A percentile compares a stretch with the other conserved stretches of the same genome.
These are phyloP conservation scores for Drosophila macrospina DNA, from an alignment of 2,888 invertebrate species.

Conservation along the genomic window DNA sequence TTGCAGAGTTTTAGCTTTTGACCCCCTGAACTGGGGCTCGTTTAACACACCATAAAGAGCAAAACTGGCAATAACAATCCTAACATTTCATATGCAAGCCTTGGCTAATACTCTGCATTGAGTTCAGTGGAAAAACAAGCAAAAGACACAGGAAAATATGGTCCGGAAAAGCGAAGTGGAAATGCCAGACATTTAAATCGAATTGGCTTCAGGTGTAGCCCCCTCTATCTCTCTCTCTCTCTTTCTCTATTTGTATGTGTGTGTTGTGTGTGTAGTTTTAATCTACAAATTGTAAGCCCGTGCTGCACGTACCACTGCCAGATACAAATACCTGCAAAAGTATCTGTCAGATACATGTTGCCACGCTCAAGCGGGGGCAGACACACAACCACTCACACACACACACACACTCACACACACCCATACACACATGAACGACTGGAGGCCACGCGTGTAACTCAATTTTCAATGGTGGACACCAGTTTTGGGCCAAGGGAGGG, in stretches of 20 bases:
- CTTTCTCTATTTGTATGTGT: conserved; percentile 16
- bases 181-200: conserved; percentile 80
- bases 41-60: conserved; percentile 74
- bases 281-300: conserved; percentile 76
- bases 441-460: conserved; percentile 78
- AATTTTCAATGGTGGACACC: conserved; percentile 78
- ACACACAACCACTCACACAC: conserved; percentile 10
- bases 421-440: conserved; percentile 19
- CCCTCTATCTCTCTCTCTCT: no score
- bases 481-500: conserved; percentile 15
- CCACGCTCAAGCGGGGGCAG: conserved; percentile 58
- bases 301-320: conserved; percentile 68
- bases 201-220: conserved; percentile 74
- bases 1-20: conserved; percentile 61
- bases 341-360: conserved; percentile 69
- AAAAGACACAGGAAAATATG: conserved; percentile 58
- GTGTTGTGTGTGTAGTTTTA: conserved; percentile 55
- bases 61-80: conserved; percentile 33
- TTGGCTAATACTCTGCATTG: conserved; percentile 25
- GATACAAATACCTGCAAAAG: conserved; percentile 67
- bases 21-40: conserved; percentile 72
- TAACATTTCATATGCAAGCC: conserved; percentile 45
- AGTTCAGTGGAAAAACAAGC: conserved; percentile 21
- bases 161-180: conserved; percentile 79
- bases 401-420: conserved; percentile 15